These are phyloP conservation scores for Drosophila pseudotakahashii DNA, from an alignment of 2,888 invertebrate species.

Conservation along the genomic window DNA sequence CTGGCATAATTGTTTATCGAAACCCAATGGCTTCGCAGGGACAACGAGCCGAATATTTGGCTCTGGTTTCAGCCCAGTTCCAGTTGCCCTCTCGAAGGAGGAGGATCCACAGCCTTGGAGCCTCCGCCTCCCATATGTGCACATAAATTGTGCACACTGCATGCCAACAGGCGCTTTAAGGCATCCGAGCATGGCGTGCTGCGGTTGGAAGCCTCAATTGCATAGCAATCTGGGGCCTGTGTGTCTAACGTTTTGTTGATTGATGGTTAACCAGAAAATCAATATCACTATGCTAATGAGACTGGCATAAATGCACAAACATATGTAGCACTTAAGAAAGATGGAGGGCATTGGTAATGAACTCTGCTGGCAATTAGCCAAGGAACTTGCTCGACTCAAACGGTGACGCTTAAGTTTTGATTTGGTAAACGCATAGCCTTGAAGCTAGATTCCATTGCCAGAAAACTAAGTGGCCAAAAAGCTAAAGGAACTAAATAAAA, in stretches of 20 bases:
- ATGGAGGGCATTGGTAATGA: constrained; percentile 41
- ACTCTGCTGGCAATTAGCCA: constrained; percentile 44
- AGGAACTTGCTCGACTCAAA: constrained; percentile 13
- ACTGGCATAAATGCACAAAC: constrained; percentile 50
- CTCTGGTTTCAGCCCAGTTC: not conserved
- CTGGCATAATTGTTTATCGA: constrained; percentile 70
- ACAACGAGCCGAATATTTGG: constrained; percentile 35
- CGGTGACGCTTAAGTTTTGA: not conserved
- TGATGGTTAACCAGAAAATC: constrained; percentile 78
- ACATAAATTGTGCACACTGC: constrained; percentile 69
- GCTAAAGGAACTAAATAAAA: too few species aligned
- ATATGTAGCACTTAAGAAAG: constrained; percentile 9
- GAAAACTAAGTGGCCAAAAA: too few species aligned
- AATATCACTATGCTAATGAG: constrained; percentile 78
- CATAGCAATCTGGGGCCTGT: constrained; percentile 63
- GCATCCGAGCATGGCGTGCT: constrained; percentile 75
- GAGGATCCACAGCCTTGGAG: constrained; percentile 13
- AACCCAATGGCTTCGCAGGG: constrained; percentile 66
- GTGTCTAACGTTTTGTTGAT: constrained; percentile 74
- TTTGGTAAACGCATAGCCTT: too few species aligned
- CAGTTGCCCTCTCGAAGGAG: not conserved
- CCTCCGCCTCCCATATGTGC: constrained; percentile 5
- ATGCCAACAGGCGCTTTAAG: constrained; percentile 74
- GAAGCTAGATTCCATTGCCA: too few species aligned
- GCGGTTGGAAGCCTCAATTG: constrained; percentile 77